phyloP scores from a whole-genome alignment of 2,888 invertebrate genomes.

The Drosophila monieri region DNA sequence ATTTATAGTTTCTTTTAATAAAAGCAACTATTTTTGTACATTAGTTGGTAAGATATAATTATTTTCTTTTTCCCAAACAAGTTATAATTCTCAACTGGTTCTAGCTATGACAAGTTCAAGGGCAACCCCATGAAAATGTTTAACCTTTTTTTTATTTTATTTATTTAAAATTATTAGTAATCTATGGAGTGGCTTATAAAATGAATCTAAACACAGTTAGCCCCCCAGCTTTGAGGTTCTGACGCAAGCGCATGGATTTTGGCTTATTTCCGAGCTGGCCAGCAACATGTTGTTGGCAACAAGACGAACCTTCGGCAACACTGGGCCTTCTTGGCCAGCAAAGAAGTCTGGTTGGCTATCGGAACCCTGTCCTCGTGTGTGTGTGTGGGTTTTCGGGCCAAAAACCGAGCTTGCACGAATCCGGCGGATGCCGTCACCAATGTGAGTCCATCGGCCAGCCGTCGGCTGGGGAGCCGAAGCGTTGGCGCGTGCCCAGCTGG shows the following conservation, averaged over 20 bases:
- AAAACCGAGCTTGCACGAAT: neutral
- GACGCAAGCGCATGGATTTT: conserved; percentile 56
- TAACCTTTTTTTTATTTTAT: neutral
- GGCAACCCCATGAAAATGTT: no score
- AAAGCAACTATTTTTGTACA: no score
- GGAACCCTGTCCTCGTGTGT: neutral
- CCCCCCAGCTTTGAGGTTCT: conserved; percentile 1
- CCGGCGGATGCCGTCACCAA: conserved; percentile 4
- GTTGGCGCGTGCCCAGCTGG: conserved; percentile 28
- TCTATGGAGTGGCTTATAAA: no score
- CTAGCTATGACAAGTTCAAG: no score
- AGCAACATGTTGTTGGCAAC: conserved; percentile 33
- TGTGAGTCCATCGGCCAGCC: neutral
- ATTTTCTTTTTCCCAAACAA: no score
- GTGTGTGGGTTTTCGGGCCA: neutral
- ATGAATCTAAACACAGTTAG: no score
- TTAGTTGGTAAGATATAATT: no score
- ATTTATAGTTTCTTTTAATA: no score
- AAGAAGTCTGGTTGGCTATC: conserved; percentile 34
- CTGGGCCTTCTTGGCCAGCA: conserved; percentile 21
- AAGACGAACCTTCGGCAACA: conserved; percentile 43
- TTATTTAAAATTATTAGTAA: neutral
- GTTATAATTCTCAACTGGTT: no score
- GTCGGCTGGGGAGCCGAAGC: conserved; percentile 2
- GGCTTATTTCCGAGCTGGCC: neutral